Evolutionary conservation across 2,113 vertebrate genomes (phyloP), one percentile per base, ranked within the genome.

Genomic region (Oreochromis aureus): DNA sequence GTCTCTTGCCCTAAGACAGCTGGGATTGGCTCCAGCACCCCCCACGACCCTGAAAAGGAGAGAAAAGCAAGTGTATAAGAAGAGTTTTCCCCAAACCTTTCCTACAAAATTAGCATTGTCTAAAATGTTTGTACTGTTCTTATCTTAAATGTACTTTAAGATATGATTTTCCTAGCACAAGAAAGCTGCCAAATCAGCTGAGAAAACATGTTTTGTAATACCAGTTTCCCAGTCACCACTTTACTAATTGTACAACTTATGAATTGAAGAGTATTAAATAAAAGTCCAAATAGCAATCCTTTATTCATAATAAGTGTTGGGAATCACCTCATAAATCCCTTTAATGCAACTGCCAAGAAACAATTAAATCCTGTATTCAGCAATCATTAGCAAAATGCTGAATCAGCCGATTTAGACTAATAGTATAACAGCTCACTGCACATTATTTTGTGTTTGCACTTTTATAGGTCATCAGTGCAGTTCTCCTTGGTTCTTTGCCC

Each of bases 301-400:
- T 89, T 86, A 56, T 59, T 12, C 6, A 32, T 59, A 59, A 39
- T 63, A 61, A 48, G 63, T 55, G 46, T 78, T 78, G 54, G 36
- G 10, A 34, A 34, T 80, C 66, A 71, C 58, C 81, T 79, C 13
- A 63, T 76, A 39, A 89, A 84, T 73, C 32, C 18, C 9, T 51
- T 24, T 55, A 85, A 84, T 81, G 4, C 81, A 87, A 79, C 56
- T 51, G 22, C 73, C 53, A 44, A 73, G 27, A 82, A 32, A 66
- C 69, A 84, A 88, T 92, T 89, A 88, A 85, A 83, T 51, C 34
- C n/a, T 58, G 59, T 54, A 89, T 93, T 90, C 84, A 90, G 27
- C 51, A 80, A 69, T 46, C 39, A 24, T 84, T 69, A 39, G 27
- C 30, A n/a, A 87, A 85, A 79, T 22, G 59, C 63, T 61, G 48